Evolutionary conservation across 2,888 invertebrate genomes (phyloP).

Genomic region (Bugulina stolonifera): DNA sequence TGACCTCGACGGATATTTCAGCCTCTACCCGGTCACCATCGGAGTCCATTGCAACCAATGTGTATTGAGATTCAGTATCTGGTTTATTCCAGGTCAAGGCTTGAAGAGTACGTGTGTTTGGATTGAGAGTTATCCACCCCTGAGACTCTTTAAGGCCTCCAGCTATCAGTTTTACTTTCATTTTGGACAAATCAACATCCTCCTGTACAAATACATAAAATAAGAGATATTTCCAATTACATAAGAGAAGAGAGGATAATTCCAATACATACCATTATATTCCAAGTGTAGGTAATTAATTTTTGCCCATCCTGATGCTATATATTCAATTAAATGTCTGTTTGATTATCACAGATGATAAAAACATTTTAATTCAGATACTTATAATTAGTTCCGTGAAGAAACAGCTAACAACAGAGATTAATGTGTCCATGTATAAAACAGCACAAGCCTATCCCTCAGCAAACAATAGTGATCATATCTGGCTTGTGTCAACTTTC

Average conservation of each 20-base stretch:
- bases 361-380: no score
- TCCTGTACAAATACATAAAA: conserved; percentile 8
- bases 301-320: no score
- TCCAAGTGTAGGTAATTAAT: no score
- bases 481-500: conserved; percentile 20
- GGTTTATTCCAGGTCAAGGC: background rate
- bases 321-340: no score
- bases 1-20: background rate
- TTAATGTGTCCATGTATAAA: no score
- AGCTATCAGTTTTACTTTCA: background rate
- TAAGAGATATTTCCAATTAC: no score
- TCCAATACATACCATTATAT: no score
- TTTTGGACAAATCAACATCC: conserved; percentile 18
- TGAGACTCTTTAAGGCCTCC: background rate
- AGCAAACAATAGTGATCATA: conserved; percentile 23
- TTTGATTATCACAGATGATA: no score
- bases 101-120: background rate
- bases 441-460: no score
- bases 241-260: no score
- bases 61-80: background rate
- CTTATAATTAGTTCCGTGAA: no score
- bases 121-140: background rate
- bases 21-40: background rate
- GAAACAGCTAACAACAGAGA: no score
- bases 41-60: background rate